phyloP scores from a whole-genome alignment of 2,113 vertebrate genomes.

The Rhipidura dahli region DNA sequence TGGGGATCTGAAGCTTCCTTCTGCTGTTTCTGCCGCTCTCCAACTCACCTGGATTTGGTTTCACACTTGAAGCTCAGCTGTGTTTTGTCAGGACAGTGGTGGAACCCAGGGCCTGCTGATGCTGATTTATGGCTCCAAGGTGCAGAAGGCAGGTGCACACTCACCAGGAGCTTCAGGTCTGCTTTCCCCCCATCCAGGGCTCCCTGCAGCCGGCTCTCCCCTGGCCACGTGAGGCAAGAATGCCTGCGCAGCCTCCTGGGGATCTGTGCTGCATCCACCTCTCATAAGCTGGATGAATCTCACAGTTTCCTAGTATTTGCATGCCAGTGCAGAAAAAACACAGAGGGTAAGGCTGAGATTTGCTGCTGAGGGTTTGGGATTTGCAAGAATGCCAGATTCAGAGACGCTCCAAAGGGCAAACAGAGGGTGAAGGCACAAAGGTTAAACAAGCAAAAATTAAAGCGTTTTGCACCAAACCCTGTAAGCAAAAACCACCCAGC shows the following conservation, averaged over 20 bases:
- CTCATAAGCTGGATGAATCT: not conserved
- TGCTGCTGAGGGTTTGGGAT: not conserved
- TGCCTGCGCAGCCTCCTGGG: not conserved
- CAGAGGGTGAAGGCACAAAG: not conserved
- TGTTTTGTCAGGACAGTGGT: not conserved
- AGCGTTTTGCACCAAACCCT: not conserved
- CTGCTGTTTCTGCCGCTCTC: not conserved
- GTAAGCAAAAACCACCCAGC: not conserved
- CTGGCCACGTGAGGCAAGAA: not conserved
- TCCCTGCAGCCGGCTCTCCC: not conserved
- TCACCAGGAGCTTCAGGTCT: not conserved
- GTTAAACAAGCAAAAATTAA: constrained; percentile 14
- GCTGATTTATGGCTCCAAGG: not conserved
- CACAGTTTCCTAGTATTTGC: not conserved
- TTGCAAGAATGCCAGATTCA: not conserved
- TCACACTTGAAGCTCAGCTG: constrained; percentile 25
- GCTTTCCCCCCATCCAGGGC: not conserved
- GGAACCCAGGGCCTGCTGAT: not conserved
- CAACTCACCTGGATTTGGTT: constrained; percentile 4
- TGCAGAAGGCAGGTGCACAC: not conserved
- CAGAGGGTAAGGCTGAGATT: not conserved
- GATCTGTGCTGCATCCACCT: not conserved
- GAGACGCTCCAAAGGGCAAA: not conserved
- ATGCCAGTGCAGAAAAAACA: not conserved
- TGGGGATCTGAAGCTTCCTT: fast-evolving